These are phyloP conservation scores for Lissocephala sabroskyi DNA, from an alignment of 2,888 invertebrate genomes.

Conservation along the genomic window DNA sequence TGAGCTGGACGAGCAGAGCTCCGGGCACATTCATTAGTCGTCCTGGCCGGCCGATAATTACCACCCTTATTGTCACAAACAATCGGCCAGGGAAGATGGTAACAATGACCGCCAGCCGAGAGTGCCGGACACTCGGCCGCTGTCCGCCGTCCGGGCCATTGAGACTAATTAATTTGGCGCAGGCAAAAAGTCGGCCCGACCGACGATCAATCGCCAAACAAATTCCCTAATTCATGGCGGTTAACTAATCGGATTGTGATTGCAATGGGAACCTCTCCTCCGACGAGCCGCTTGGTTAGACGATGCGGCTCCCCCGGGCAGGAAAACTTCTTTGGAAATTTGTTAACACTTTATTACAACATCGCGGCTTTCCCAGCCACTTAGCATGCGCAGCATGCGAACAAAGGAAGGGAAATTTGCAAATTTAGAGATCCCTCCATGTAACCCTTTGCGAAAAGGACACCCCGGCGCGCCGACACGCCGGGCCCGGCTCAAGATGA, in stretches of 20 bases:
- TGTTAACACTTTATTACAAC: constrained; percentile 59
- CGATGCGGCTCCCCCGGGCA: no score
- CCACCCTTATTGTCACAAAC: constrained; percentile 48
- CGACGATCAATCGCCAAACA: neutral
- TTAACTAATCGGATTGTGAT: constrained; percentile 49
- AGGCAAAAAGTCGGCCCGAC: neutral
- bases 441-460: constrained; percentile 27
- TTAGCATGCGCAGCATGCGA: constrained; percentile 33
- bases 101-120: constrained; percentile 23
- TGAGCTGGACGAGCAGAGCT: constrained; percentile 37
- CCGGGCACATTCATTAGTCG: constrained; percentile 59
- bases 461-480: constrained; percentile 4
- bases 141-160: constrained; percentile 33
- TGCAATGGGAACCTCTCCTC: no score
- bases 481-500: neutral
- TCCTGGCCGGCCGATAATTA: constrained; percentile 48
- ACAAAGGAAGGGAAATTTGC: no score
- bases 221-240: constrained; percentile 36
- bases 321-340: constrained; percentile 56
- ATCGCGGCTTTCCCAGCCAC: constrained; percentile 26
- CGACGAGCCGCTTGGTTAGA: no score
- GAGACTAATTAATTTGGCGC: constrained; percentile 54
- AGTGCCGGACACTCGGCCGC: constrained; percentile 9
- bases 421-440: constrained; percentile 9
- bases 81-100: constrained; percentile 11